Percentiles rank a stretch among this genome's conserved stretches.
phyloP scores from a whole-genome alignment of 2,113 vertebrate genomes.

The Neoarius graeffei region DNA sequence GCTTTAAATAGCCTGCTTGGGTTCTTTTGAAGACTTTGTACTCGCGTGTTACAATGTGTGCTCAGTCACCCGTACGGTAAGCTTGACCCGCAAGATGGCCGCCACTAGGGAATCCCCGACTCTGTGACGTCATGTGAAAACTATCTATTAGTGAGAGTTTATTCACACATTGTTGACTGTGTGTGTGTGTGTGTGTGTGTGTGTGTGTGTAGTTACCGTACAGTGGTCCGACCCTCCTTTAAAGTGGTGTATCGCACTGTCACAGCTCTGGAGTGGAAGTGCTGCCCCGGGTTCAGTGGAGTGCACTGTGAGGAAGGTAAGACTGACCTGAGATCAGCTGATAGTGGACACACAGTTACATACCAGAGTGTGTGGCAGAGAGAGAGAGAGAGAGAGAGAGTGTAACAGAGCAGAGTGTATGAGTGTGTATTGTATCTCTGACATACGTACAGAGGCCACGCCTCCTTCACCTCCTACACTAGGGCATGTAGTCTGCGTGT shows the following conservation, averaged over 20 bases:
- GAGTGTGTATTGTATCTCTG: background rate
- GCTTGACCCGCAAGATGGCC: too few species aligned
- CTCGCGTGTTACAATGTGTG: too few species aligned
- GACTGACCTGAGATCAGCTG: background rate
- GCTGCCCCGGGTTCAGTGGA: slow-evolving; percentile 85
- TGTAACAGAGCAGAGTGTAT: background rate
- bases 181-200: slow-evolving; percentile 29
- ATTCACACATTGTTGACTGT: background rate
- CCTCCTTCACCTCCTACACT: background rate
- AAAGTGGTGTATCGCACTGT: slow-evolving; percentile 87
- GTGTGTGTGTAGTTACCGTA: slow-evolving; percentile 80
- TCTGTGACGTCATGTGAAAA: too few species aligned
- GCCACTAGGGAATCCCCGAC: too few species aligned
- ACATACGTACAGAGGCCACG: background rate
- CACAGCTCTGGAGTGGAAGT: slow-evolving; percentile 89
- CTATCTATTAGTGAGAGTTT: background rate
- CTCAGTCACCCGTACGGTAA: too few species aligned
- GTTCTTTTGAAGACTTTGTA: too few species aligned
- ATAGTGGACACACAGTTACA: background rate
- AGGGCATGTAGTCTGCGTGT: background rate
- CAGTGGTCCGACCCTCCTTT: slow-evolving; percentile 85
- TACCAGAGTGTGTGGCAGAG: background rate
- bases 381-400: background rate
- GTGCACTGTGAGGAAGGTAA: slow-evolving; percentile 85
- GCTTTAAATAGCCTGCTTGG: too few species aligned